A percentile compares a stretch with the other conserved stretches of the same genome.
Evolutionary conservation across 2,797 vertebrate species (phyloP).

Genomic region (Thamnophis elegans): DNA sequence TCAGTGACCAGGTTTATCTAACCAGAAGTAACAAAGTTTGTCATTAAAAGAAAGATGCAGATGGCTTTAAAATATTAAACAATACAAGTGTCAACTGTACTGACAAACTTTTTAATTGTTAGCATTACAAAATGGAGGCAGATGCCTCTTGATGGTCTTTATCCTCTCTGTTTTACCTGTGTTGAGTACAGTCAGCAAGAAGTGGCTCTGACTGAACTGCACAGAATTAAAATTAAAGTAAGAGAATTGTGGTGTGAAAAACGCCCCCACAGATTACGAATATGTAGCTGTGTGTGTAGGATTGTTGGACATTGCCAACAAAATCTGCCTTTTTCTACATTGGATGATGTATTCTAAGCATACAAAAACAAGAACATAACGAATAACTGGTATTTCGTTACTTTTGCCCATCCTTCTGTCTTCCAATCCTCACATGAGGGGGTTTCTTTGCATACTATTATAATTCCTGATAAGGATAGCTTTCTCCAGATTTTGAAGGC

Average conservation of each 20-base stretch:
- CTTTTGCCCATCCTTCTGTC: not conserved
- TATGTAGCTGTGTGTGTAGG: not conserved
- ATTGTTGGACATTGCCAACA: too few species aligned
- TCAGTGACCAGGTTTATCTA: slow-evolving; percentile 70
- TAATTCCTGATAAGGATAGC: not conserved
- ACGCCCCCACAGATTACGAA: not conserved
- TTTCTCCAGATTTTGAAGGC: not conserved
- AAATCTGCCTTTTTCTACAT: not conserved
- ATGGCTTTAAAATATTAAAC: slow-evolving; percentile 65
- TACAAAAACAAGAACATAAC: not conserved
- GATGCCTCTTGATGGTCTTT: slow-evolving; percentile 6
- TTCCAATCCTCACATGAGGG: not conserved
- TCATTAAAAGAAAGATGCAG: slow-evolving; percentile 70
- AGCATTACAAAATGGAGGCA: slow-evolving; percentile 33
- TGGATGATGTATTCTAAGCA: not conserved
- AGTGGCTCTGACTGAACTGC: not conserved
- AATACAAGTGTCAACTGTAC: slow-evolving; percentile 67
- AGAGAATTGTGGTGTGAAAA: not conserved
- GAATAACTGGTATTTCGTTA: not conserved
- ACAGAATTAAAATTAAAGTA: not conserved
- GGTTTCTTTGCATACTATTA: not conserved
- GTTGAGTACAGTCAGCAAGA: not conserved
- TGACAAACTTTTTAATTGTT: slow-evolving; percentile 64
- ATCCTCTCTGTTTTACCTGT: not conserved
- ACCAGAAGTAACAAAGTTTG: slow-evolving; percentile 77